A percentile compares a stretch with the other conserved stretches of the same genome.
These are phyloP conservation scores for Polia nebulosa DNA, from an alignment of 2,888 invertebrate genomes.

Conservation along the genomic window DNA sequence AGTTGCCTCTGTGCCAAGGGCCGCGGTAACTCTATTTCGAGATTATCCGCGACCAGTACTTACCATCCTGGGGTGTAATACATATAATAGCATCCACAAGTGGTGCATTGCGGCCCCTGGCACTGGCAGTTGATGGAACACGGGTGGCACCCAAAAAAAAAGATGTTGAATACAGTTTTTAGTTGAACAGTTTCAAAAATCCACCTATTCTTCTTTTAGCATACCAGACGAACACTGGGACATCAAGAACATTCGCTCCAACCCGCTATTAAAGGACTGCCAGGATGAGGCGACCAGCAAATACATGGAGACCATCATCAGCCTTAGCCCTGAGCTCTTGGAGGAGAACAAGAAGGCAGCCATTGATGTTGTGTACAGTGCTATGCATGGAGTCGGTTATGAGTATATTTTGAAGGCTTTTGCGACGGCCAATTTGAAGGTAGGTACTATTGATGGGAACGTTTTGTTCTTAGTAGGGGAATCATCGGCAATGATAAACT, in stretches of 20 bases:
- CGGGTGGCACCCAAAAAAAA: too few species aligned
- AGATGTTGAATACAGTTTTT: too few species aligned
- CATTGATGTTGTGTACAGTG: slow-evolving; percentile 96
- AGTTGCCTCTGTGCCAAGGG: too few species aligned
- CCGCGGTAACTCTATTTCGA: too few species aligned
- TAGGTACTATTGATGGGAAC: slow-evolving; percentile 70
- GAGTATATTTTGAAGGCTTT: slow-evolving; percentile 94
- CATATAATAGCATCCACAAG: too few species aligned
- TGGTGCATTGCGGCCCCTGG: too few species aligned
- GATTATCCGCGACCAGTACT: too few species aligned
- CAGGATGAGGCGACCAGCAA: slow-evolving; percentile 92
- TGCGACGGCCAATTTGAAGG: slow-evolving; percentile 93
- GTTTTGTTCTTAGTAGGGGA: too few species aligned
- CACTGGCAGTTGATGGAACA: too few species aligned
- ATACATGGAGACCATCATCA: slow-evolving; percentile 93
- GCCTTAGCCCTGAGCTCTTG: slow-evolving; percentile 89
- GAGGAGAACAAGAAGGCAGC: slow-evolving; percentile 90
- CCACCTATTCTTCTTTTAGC: slow-evolving; percentile 72
- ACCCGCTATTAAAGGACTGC: slow-evolving; percentile 93
- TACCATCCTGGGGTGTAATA: too few species aligned
- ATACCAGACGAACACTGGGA: slow-evolving; percentile 96
- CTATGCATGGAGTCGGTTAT: slow-evolving; percentile 99
- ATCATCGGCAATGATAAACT: too few species aligned
- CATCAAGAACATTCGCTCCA: slow-evolving; percentile 88
- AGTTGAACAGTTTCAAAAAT: too few species aligned